Evolutionary conservation across 2,113 vertebrate species (phyloP).

Genomic region (Peromyscus maniculatus): DNA sequence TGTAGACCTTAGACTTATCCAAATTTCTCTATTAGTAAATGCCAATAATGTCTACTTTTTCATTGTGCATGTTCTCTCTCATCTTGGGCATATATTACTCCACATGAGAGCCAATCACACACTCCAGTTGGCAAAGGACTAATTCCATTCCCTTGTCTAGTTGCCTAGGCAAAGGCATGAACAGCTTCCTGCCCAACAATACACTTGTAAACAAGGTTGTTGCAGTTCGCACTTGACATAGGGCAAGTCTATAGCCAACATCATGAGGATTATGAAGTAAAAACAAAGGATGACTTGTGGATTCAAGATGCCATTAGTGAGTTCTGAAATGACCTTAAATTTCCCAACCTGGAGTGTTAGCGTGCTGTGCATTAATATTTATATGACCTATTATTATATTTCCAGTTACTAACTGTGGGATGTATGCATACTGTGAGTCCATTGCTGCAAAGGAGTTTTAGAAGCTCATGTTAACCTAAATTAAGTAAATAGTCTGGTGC

Average conservation of each 20-base stretch:
- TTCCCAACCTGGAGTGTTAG: neutral
- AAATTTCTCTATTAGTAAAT: neutral
- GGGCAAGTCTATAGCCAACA: neutral
- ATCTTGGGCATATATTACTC: neutral
- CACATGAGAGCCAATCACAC: neutral
- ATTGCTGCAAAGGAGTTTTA: slow-evolving; percentile 9
- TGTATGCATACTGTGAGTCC: neutral
- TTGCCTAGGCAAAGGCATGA: neutral
- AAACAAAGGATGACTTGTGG: neutral
- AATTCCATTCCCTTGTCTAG: neutral
- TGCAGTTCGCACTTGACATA: neutral
- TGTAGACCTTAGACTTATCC: neutral
- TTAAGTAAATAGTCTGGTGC: neutral
- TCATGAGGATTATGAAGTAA: neutral
- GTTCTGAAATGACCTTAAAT: neutral
- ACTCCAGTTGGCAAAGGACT: neutral
- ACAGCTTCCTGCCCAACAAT: neutral
- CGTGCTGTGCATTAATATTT: neutral
- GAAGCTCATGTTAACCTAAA: neutral
- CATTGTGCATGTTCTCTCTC: neutral
- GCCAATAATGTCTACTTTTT: neutral
- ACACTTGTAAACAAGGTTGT: neutral
- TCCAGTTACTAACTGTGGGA: neutral
- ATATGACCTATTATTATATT: neutral
- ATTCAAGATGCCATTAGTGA: neutral